These are phyloP conservation scores for Mactra quadrangularis DNA, from an alignment of 1,140 invertebrate genomes.

Conservation along the genomic window DNA sequence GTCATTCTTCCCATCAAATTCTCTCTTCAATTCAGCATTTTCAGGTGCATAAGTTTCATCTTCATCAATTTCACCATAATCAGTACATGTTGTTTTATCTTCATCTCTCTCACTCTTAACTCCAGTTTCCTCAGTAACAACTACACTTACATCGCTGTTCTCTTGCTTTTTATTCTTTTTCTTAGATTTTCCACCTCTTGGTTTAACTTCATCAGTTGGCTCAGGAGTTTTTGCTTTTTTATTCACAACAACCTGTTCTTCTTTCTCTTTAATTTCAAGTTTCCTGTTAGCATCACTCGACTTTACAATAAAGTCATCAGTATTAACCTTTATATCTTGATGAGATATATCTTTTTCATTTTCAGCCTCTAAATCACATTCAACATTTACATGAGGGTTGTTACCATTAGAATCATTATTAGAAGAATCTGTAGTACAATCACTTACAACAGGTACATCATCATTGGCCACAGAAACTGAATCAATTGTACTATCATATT, in stretches of 20 bases:
- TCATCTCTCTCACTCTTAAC: neutral
- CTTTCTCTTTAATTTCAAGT: too few species aligned
- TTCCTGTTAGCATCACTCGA: too few species aligned
- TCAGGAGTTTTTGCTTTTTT: too few species aligned
- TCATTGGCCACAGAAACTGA: too few species aligned
- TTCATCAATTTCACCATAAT: neutral
- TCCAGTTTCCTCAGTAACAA: neutral
- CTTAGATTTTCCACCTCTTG: neutral
- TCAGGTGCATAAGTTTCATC: neutral
- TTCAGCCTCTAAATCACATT: neutral
- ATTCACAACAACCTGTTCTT: too few species aligned
- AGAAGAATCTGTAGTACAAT: too few species aligned
- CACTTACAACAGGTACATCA: too few species aligned
- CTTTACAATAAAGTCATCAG: too few species aligned
- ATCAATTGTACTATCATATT: too few species aligned
- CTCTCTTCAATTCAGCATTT: neutral
- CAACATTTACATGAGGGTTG: too few species aligned
- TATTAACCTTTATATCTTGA: neutral
- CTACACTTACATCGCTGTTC: neutral
- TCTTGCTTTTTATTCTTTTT: conserved; percentile 10
- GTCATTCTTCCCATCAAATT: neutral
- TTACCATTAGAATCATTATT: too few species aligned
- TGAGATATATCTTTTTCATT: neutral
- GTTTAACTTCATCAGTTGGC: neutral
- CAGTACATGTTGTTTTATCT: too few species aligned